Evolutionary conservation across 1,140 invertebrate species (phyloP), one percentile per base, ranked within the genome.

Genomic region (Formica exsecta): DNA sequence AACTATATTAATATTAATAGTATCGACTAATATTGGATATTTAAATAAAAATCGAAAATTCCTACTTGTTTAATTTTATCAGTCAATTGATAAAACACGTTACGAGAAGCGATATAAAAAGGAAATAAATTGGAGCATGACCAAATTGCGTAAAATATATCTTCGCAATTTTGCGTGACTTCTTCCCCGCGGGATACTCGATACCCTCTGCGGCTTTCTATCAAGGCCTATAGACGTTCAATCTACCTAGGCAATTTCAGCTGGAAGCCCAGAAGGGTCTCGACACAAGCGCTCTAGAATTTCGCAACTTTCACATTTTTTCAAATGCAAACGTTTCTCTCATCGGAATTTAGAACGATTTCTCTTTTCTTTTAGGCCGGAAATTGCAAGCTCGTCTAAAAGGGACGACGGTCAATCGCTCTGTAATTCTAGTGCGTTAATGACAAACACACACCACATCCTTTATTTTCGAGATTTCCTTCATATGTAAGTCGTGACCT

Each of bases 281-380:
- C 8, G 13, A 6, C 48, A 51, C 48, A 73, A 36, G 29, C 19
- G 4, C 73, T 38, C 41, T 7, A 19, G n/a, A 29, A 66, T 66
- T 84, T 87, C 36, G 86, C 71, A 88, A 92, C 93, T 95, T 95
- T 95, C 93, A 94, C 93, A 93, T 94, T 93, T 95, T 94, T 94
- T 93, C 86, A 19, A 19, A 73, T 70, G 22, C 90, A 92, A 92
- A 86, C 87, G 87, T 91, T 86, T 44, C 19, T 29, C 64, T 25
- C 32, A 25, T 44, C 41, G 54, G 73, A 81, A 89, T 89, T 76
- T 64, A 32, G 7, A 5, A 41, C 54, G 41, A 70, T 57, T 74
- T 57, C 64, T 68, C 81, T 89, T 89, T 70, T 75, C 75, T 65
- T 81, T 77, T 36, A 22, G 11, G 6, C 29, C 61, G 29, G 13